Evolutionary conservation across 2,113 vertebrate genomes (phyloP).

Genomic region (Urocynchramus pylzowi): DNA sequence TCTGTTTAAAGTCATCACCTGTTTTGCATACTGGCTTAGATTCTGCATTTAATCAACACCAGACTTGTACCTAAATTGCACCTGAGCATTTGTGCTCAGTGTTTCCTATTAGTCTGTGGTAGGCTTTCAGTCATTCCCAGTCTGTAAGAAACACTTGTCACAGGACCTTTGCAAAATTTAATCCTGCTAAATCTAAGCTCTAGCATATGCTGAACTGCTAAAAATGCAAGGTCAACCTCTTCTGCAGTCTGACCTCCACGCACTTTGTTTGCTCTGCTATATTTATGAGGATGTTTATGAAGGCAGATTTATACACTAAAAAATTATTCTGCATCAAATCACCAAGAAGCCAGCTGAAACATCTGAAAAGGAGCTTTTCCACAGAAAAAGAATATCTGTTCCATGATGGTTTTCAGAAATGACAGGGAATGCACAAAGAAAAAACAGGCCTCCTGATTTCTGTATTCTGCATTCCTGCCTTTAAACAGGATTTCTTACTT

Average conservation of each 20-base stretch:
- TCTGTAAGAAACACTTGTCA: background rate
- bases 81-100: background rate
- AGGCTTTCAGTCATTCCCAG: background rate
- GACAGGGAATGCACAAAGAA: background rate
- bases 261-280: background rate
- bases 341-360: background rate
- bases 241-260: background rate
- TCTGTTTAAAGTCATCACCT: background rate
- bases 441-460: background rate
- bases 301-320: background rate
- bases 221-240: constrained; percentile 8
- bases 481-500: background rate
- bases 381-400: background rate
- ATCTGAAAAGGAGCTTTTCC: background rate
- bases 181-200: background rate
- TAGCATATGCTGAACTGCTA: background rate
- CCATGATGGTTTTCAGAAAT: background rate
- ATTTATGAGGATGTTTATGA: background rate
- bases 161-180: background rate
- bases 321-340: background rate
- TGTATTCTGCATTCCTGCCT: background rate
- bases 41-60: background rate
- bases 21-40: background rate
- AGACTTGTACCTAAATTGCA: background rate
- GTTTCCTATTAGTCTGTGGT: background rate